Evolutionary conservation across 37 sponge, comb jelly and placozoan species (phyloP), one percentile per base, ranked within the genome.

Genomic region (Axinella damicornis): DNA sequence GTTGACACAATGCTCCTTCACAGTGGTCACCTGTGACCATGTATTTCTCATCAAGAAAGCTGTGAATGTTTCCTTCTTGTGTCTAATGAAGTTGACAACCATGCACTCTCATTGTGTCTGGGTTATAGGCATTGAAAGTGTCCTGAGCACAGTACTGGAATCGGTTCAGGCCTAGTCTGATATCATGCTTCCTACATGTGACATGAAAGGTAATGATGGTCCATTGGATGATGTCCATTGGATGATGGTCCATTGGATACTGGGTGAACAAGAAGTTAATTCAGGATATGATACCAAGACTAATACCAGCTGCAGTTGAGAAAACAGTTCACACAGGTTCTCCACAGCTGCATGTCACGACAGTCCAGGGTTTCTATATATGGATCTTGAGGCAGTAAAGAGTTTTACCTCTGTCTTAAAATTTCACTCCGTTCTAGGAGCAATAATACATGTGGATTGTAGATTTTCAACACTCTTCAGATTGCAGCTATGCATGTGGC

Each of bases 51-150:
- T 67, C 33, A 31, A 32, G 2, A 31, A 33, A 30, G n/a, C n/a
- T n/a, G n/a, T n/a, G 28, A 53, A 74, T 1, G 57, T 74, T 30
- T 27, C 31, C 17, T 31, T 52, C 57, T 74, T 74, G 57, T 74
- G 75, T 52, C 75, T 53, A 30, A 74, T 74, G 24, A 74, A 22
- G n/a, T 74, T 11, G 30, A 74, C 24, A 28, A 27, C n/a, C 75
- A 56, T 54, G 14, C 31, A 21, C 14, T 36, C 37, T 32, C 30
- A 74, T 21, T 74, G 22, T 54, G 14, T 53, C 22, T 27, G 28
- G 33, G 12, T 28, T 21, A 28, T 0, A 28, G n/a, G n/a, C 19
- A 74, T 16, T 1, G n/a, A 15, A 27, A 53, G 20, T 54, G 12
- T 20, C 1, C 57, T 55, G 20, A 74, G 16, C 57, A 74, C n/a